Evolutionary conservation across 2,888 invertebrate species (phyloP).

Genomic region (Neoscelio sp.): DNA sequence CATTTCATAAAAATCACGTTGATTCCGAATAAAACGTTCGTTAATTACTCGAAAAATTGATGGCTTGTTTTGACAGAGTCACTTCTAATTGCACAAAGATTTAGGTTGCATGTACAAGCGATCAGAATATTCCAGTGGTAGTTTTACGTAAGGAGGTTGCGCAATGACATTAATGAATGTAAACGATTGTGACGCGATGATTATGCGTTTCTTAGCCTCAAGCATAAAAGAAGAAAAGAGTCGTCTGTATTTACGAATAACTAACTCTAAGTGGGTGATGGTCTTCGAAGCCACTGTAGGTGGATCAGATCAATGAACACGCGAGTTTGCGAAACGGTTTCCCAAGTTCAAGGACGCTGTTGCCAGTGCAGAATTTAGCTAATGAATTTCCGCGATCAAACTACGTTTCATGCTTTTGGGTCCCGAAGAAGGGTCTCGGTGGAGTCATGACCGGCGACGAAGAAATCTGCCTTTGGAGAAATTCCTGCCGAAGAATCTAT

Average conservation of each 20-base stretch:
- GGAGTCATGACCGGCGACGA: conserved; percentile 21
- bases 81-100: no score
- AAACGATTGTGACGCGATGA: conserved; percentile 60
- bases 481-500: conserved; percentile 65
- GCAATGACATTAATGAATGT: conserved; percentile 53
- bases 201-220: conserved; percentile 59
- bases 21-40: no score
- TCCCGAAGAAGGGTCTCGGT: conserved; percentile 27
- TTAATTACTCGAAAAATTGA: no score
- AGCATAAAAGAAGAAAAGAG: conserved; percentile 41
- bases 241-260: conserved; percentile 52
- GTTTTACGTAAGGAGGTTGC: conserved; percentile 48
- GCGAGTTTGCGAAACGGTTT: conserved; percentile 27
- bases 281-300: conserved; percentile 49
- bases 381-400: conserved; percentile 45
- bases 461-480: conserved; percentile 57
- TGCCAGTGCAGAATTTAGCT: background rate
- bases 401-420: no score
- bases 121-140: conserved; percentile 25
- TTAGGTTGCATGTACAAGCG: conserved; percentile 33
- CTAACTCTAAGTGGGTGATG: conserved; percentile 54
- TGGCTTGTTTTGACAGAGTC: no score
- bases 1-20: no score
- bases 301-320: conserved; percentile 31
- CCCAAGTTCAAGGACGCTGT: conserved; percentile 43